These are phyloP conservation scores for Elaphurus davidianus DNA, from an alignment of 2,113 vertebrate species.

Conservation along the genomic window DNA sequence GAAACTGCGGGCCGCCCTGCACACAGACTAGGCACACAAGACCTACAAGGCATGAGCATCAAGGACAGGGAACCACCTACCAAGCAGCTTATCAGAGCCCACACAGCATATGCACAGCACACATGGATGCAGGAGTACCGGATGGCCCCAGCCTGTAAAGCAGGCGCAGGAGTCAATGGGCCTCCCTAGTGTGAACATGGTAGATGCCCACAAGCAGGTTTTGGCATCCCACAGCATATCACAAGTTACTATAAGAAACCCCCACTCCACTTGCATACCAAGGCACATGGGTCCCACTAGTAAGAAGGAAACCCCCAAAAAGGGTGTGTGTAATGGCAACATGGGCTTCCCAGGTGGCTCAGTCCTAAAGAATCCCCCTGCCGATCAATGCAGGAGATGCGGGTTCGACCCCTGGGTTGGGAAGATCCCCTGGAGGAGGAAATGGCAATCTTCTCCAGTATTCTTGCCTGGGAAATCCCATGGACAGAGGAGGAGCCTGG, in stretches of 20 bases:
- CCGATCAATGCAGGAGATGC: not conserved
- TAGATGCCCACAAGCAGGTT: not conserved
- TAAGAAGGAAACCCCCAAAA: not conserved
- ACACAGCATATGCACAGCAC: no score
- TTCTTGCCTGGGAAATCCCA: not conserved
- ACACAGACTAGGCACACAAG: not conserved
- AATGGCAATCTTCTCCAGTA: not conserved
- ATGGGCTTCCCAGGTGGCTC: not conserved
- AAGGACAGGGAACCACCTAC: not conserved
- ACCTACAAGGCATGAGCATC: not conserved
- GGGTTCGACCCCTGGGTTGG: not conserved
- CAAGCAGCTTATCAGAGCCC: not conserved
- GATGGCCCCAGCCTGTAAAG: rapidly evolving
- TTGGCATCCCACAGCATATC: not conserved
- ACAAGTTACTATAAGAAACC: not conserved
- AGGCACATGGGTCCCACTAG: not conserved
- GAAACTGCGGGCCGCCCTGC: not conserved
- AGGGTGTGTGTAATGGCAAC: not conserved
- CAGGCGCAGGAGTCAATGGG: rapidly evolving
- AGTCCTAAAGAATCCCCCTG: not conserved
- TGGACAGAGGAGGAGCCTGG: not conserved
- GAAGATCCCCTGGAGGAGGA: not conserved
- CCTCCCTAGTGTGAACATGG: not conserved
- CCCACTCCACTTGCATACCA: not conserved
- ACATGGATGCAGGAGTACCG: not conserved